These are phyloP conservation scores for Rynchops niger DNA, from an alignment of 2,113 vertebrate genomes.

Conservation along the genomic window DNA sequence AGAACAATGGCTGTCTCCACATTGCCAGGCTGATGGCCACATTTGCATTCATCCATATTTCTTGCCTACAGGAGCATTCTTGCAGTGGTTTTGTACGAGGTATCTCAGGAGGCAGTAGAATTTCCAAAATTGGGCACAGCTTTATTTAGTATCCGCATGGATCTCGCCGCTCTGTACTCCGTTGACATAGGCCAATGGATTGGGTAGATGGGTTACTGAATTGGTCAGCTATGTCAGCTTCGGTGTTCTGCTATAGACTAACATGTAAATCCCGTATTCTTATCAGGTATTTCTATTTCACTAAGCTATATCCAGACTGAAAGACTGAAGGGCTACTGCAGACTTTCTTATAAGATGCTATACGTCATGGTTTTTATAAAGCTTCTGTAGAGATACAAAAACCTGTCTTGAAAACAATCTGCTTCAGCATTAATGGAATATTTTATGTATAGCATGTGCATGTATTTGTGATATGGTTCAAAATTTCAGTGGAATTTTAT, in stretches of 20 bases:
- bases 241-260: neutral
- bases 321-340: neutral
- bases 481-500: neutral
- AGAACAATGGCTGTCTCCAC: neutral
- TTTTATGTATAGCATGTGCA: neutral
- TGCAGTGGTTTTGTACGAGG: neutral
- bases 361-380: neutral
- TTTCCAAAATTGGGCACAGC: neutral
- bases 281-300: neutral
- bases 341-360: neutral
- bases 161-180: neutral
- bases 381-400: neutral
- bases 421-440: neutral
- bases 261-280: neutral
- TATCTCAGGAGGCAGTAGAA: neutral
- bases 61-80: neutral
- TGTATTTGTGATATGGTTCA: neutral
- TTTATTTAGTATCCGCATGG: neutral
- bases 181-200: neutral
- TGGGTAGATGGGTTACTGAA: neutral
- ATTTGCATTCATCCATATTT: neutral
- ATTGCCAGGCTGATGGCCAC: neutral
- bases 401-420: neutral
- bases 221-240: neutral
- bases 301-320: neutral